Evolutionary conservation across 2,113 vertebrate species (phyloP), one percentile per base, ranked within the genome.

Genomic region (Ceyx margarethae): DNA sequence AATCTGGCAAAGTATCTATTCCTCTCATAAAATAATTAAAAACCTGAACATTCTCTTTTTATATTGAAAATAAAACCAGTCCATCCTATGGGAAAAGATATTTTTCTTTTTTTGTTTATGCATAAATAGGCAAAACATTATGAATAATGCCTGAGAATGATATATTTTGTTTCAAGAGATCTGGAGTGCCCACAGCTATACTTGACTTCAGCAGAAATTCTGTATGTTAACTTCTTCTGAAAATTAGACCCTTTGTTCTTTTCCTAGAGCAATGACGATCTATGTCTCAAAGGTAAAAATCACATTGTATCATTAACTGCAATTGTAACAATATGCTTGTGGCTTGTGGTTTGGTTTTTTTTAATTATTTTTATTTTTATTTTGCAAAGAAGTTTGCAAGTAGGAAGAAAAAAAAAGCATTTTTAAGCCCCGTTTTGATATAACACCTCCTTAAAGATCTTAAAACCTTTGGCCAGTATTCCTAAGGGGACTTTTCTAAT

Each of bases 201-300:
- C 85, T 93, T 95, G 88, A 88, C 88, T 91, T 67, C 79, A 88
- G 82, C 61, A 94, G 61, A 91, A 95, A 86, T 83, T 82, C 72
- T 42, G 29, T 87, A 57, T 71, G 64, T 90, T 95, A 81, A 5
- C 22, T 57, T 25, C 75, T 85, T 88, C 67, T 91, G 65, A 83
- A 83, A 93, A 74, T 81, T 51, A 78, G 57, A 46, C 46, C 68
- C 71, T 69, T 90, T 93, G 60, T 91, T 95, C 80, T 88, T 81
- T 85, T 85, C 72, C 82, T 90, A 14, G 10, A 90, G 85, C 87
- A 74, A 76, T 67, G 82, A 82, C 46, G 90, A 65, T 74, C 54
- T 56, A 9, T 14, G 78, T 77, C 82, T 94, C 93, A 64, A 62
- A 88, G 80, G 87, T 56, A 90, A 85, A 45, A 90, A 95, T 35